phyloP scores from a whole-genome alignment of 2,888 invertebrate species.

The Chrysina gloriosa region DNA sequence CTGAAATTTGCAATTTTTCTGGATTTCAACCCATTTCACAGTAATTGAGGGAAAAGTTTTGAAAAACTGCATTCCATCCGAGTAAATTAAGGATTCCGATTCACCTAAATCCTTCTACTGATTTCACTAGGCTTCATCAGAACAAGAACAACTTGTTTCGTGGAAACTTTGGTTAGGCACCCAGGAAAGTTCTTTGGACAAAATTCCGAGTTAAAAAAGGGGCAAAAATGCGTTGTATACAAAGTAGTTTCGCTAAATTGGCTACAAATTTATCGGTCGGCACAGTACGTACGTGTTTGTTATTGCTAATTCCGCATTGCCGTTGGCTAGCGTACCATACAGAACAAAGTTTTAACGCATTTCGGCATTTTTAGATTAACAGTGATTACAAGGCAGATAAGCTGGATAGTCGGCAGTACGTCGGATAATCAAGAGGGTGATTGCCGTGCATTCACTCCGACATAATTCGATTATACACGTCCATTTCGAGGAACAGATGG shows the following conservation, averaged over 20 bases:
- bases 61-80: no score
- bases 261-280: conserved; percentile 1
- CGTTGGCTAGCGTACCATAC: not conserved
- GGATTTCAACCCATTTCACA: no score
- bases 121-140: no score
- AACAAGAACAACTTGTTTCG: no score
- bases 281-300: conserved; percentile 1
- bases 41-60: no score
- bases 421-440: conserved; percentile 29
- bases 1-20: no score
- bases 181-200: no score
- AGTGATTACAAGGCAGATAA: conserved; percentile 36
- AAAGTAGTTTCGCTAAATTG: conserved; percentile 10
- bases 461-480: conserved; percentile 33
- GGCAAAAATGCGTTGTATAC: not conserved
- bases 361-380: conserved; percentile 25
- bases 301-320: conserved; percentile 10
- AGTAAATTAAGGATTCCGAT: no score
- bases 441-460: conserved; percentile 22
- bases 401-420: conserved; percentile 18
- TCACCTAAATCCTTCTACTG: no score
- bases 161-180: no score
- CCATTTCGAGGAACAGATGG: conserved; percentile 19
- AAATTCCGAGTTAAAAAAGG: not conserved
- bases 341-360: not conserved